Base-by-base conservation (phyloP, 1,140 invertebrate species). In the Drosophila ananassae region DNA sequence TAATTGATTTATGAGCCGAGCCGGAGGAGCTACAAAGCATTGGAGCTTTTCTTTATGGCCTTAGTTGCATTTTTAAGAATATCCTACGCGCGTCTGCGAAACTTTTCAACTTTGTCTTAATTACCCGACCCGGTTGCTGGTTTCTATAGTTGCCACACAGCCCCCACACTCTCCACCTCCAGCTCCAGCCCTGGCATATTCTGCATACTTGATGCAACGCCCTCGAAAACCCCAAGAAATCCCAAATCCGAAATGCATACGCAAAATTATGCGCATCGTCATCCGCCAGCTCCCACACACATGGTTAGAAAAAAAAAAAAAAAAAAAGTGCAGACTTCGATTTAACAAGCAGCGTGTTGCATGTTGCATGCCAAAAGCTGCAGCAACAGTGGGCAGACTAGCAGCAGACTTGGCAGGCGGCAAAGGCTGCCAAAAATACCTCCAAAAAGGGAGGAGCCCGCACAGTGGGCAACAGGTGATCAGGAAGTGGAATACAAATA, bases 221-320 rank as follows among this genome's bases (percentile, higher is more conserved):
- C 82, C 78, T 69, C 67, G 34, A 69, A 71, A 69, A 71, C 25
- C 57, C 21, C 47, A 76, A 82, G 75, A 17, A 17, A 17, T 17
- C 17, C 0, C 57, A 76, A 82, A 82, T 76, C 80, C 78, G 74
- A 81, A 87, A 79, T 89, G 66, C 83, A 89, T 66, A 89, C 78
- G 83, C 82, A 82, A 68, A 82, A 89, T 82, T 87, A 89, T 89
- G 82, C 83, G 75, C 82, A 87, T 82, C 83, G 78, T 79, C 61
- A 63, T 79, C 17, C 39, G 10, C 10, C 37, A 54, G 54, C 21
- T 62, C 75, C 66, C 82, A 75, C 79, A 82, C 82, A 89, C 82
- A 85, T 77, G 82, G 59, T 58, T 69, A 55, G 46, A 39, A 53
- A 59, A 58, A 52, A 46, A 39, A 32, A 52, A 55, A 46, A 25